Evolutionary conservation across 2,113 vertebrate genomes (phyloP).

Genomic region (Mirounga angustirostris): DNA sequence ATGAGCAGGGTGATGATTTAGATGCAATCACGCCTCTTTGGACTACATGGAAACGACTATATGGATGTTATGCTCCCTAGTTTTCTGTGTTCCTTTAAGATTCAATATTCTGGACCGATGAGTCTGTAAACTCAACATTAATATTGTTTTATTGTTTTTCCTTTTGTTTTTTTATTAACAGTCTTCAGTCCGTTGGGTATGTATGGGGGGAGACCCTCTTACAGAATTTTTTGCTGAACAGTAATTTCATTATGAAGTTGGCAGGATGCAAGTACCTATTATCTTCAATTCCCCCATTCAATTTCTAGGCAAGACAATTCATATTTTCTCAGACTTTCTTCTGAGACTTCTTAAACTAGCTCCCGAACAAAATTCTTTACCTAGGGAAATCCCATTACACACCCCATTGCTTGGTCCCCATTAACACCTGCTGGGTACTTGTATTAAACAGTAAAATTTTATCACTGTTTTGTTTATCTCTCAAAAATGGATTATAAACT

Average conservation of each 20-base stretch:
- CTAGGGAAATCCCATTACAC: conserved; percentile 25
- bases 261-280: conserved; percentile 64
- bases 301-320: conserved; percentile 62
- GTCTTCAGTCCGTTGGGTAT: neutral
- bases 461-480: conserved; percentile 57
- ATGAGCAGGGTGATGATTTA: neutral
- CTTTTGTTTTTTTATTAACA: neutral
- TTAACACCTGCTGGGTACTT: conserved; percentile 62
- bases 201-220: neutral
- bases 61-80: neutral
- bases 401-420: neutral
- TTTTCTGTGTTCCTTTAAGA: conserved; percentile 50
- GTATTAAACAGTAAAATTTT: conserved; percentile 66
- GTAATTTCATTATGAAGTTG: conserved; percentile 70
- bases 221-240: conserved; percentile 60
- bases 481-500: conserved; percentile 60
- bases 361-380: conserved; percentile 49
- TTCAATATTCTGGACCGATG: neutral
- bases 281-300: conserved; percentile 59
- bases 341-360: neutral
- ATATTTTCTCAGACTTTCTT: conserved; percentile 58
- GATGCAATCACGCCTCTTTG: neutral
- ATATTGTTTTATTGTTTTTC: neutral
- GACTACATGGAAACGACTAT: neutral
- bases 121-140: neutral